These are phyloP conservation scores for Helarctos malayanus DNA, from an alignment of 2,797 vertebrate species.

Conservation along the genomic window DNA sequence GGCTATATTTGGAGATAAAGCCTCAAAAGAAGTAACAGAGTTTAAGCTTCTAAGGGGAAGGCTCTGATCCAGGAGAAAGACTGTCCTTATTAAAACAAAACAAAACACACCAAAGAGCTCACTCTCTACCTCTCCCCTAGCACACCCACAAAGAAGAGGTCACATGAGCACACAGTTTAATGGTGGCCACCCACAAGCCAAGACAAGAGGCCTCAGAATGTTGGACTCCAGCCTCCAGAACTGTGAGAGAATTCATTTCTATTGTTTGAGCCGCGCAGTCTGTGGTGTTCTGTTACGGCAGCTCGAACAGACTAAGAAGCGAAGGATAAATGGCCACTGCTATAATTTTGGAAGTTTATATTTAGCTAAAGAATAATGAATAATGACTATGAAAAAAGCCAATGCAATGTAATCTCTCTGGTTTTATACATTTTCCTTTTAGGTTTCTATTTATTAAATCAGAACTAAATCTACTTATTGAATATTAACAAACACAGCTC, in stretches of 20 bases:
- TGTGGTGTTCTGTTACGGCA: not conserved
- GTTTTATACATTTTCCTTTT: not conserved
- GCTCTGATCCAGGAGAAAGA: not conserved
- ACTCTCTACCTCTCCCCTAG: not conserved
- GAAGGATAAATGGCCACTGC: not conserved
- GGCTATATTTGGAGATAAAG: not conserved
- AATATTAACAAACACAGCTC: not conserved
- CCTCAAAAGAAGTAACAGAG: not conserved
- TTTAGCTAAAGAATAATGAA: not conserved
- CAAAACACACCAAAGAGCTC: not conserved
- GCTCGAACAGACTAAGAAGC: not conserved
- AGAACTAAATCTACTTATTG: not conserved
- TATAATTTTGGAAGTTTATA: not conserved
- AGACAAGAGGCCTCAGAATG: not conserved
- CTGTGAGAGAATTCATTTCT: not conserved
- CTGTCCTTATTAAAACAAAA: not conserved
- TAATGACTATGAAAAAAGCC: not conserved
- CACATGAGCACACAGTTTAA: not conserved
- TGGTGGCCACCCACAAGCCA: not conserved
- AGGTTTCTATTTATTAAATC: conserved; percentile 2
- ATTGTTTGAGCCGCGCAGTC: not conserved
- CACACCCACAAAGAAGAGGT: not conserved
- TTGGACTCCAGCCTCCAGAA: not conserved
- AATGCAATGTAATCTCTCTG: not conserved
- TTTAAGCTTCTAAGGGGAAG: not conserved